Percentiles rank a stretch among this genome's conserved stretches.
Evolutionary conservation across 2,113 vertebrate genomes (phyloP).

Genomic region (Girardinichthys multiradiatus): DNA sequence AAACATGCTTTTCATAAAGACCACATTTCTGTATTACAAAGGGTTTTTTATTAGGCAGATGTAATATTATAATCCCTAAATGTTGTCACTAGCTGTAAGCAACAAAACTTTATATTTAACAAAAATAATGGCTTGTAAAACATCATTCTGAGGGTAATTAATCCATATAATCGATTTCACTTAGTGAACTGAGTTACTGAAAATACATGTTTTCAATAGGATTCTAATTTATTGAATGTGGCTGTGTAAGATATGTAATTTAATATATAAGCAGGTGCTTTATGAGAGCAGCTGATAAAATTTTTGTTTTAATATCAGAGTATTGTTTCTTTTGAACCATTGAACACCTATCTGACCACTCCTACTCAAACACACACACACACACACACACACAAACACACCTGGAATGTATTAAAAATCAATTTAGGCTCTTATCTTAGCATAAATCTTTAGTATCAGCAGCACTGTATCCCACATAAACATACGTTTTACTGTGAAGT

Average conservation of each 20-base stretch:
- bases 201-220: not conserved
- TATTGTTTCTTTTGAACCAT: constrained; percentile 16
- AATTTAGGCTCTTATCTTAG: constrained; percentile 32
- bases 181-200: not conserved
- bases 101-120: not conserved
- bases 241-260: not conserved
- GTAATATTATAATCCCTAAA: not conserved
- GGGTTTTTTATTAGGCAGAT: not conserved
- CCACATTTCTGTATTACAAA: not conserved
- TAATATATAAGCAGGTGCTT: not conserved
- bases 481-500: constrained; percentile 6
- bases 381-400: not conserved
- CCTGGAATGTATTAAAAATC: constrained; percentile 38
- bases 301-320: not conserved
- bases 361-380: constrained; percentile 2
- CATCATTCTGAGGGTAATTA: not conserved
- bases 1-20: not conserved
- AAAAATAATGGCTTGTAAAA: not conserved
- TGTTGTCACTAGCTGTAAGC: not conserved
- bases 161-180: not conserved
- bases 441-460: constrained; percentile 16
- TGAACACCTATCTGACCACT: constrained; percentile 25
- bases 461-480: constrained; percentile 2
- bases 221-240: not conserved
- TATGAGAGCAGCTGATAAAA: not conserved